Evolutionary conservation across 35 echinoderm and acorn worm genomes (phyloP), one percentile per base, ranked within the genome.

Genomic region (Strongylocentrotus purpuratus): DNA sequence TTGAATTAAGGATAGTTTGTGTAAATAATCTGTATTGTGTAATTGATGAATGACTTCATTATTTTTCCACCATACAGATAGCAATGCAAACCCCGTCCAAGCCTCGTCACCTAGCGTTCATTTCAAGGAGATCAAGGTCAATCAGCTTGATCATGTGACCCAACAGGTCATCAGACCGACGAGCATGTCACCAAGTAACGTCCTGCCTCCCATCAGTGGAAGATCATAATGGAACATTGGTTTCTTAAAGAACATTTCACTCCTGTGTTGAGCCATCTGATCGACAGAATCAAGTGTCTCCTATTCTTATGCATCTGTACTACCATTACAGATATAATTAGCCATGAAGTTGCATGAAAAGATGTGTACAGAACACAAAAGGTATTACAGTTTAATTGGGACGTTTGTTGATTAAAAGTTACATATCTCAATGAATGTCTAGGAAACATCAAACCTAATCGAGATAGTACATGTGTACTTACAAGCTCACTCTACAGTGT

Each of bases 101-200:
- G 47, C 88, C 20, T 78, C 91, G 8, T 86, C 95, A 46, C 52
- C 65, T 85, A 91, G 41, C 85, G 90, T 97, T 33, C 90, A 93
- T 86, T 97, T 96, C 88, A 95, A 96, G 48, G 98, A 99, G 65
- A 95, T 99, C 52, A 32, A 94, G 22, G 98, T 99, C 86, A 96
- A 94, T 86, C 98, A 99, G 92, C 92, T 99, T 85, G 98, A 99
- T 88, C 98, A 99, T 47, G 96, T 94, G 46, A 65, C 96, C 33
- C 98, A 99, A 92, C 98, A 95, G 85, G 90, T 87, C 2, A 87
- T 97, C 46, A 61, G 96, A 60, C 97, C 96, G 8, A 50, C 86
- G 41, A 94, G 96, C 17, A 94, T 98, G 45, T 95, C 97, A 60
- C 94, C 97, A 41, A 95, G 94, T 90, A 87, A 59, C 85, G 96